A percentile compares a stretch with the other conserved stretches of the same genome.
These are phyloP conservation scores for Castor canadensis DNA, from an alignment of 2,113 vertebrate genomes.

Conservation along the genomic window DNA sequence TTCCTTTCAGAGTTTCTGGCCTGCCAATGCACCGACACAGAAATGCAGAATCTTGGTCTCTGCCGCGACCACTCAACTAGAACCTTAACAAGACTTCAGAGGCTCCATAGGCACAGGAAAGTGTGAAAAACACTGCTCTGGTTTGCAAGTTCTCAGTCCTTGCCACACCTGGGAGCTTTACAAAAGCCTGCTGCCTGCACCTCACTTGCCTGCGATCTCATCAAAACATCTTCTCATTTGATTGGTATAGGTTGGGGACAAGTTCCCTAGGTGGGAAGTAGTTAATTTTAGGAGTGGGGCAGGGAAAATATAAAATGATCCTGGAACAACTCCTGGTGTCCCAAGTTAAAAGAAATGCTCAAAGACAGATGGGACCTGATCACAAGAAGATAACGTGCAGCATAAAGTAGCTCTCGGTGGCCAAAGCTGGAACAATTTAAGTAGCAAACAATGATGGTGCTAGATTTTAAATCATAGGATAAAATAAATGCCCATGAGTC, in stretches of 20 bases:
- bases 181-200: neutral
- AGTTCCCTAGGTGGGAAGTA: neutral
- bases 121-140: neutral
- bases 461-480: neutral
- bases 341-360: neutral
- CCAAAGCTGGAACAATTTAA: neutral
- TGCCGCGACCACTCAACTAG: neutral
- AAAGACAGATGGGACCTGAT: neutral
- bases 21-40: neutral
- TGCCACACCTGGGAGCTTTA: neutral
- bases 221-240: constrained; percentile 1
- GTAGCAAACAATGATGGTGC: neutral
- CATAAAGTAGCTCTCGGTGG: neutral
- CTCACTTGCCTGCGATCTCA: no score
- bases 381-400: neutral
- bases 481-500: neutral
- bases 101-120: neutral
- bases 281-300: neutral
- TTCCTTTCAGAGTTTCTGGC: neutral
- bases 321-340: neutral
- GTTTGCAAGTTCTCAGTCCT: neutral
- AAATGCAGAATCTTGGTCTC: neutral
- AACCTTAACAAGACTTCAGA: neutral
- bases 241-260: neutral
- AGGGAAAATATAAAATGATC: neutral